Conservation (phyloP, 2,113 vertebrate genomes). For the Rhinolophus ferrumequinum region DNA sequence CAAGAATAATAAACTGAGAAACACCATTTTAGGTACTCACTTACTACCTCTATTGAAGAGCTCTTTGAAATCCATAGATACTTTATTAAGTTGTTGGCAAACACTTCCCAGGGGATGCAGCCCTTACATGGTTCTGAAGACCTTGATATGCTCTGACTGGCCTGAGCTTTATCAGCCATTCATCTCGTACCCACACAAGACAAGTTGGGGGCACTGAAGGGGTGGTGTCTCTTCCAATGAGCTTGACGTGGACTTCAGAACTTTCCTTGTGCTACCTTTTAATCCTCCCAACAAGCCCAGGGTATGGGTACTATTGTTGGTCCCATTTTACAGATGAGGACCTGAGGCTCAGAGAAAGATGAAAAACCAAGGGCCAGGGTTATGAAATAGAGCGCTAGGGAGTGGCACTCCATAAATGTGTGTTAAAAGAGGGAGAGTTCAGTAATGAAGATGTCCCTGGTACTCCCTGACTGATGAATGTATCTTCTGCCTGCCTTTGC, state of each 20-base stretch:
- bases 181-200: not conserved
- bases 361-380: not conserved
- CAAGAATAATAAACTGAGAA: not conserved
- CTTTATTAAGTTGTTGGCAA: not conserved
- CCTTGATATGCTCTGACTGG: not conserved
- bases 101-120: not conserved
- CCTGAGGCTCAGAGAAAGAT: slow-evolving; percentile 22
- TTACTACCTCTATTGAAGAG: not conserved
- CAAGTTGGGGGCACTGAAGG: not conserved
- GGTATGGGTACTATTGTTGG: not conserved
- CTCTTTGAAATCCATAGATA: not conserved
- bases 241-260: not conserved
- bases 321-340: not conserved
- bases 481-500: not conserved
- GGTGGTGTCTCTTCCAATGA: not conserved
- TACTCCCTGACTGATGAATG: not conserved
- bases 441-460: not conserved
- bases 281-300: not conserved
- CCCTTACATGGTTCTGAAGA: not conserved
- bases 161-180: not conserved
- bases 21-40: not conserved
- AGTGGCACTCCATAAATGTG: not conserved
- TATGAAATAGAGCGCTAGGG: not conserved
- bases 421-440: not conserved
- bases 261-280: not conserved